Evolutionary conservation across 2,797 vertebrate species (phyloP), one percentile per base, ranked within the genome.

Genomic region (Sebastes flavidus): DNA sequence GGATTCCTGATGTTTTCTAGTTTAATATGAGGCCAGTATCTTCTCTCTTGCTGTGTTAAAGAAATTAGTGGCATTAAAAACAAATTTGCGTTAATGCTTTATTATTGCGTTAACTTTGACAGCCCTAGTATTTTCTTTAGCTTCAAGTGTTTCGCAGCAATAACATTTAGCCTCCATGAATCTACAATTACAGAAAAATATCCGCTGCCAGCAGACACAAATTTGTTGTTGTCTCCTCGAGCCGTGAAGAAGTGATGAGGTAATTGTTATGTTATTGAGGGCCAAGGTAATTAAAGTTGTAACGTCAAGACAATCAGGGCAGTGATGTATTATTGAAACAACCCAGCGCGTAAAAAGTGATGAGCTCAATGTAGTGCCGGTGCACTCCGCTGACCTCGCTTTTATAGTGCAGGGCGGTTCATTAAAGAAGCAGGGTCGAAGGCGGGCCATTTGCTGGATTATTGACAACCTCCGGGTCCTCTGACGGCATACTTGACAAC

Each of bases 391-490:
- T 83, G 86, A 89, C 74, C 76, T 84, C 42, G 71, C 54, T 66
- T 92, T 89, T 79, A 88, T 65, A 84, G 81, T 66, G 61, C 30
- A 27, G 34, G 46, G 34, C 66, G 73, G 86, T 87, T 92, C 77
- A 86, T 95, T 92, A 92, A 72, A 55, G 67, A 69, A 72, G 84
- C 58, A 54, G 62, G 73, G 73, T 70, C 4, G 8, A 67, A 74
- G 36, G 66, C 65, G 58, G 20, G 56, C 76, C 72, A 86, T 88
- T 86, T 77, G 72, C 71, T 79, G 72, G 36, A 69, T 83, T 91
- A 91, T 88, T 83, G 84, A 88, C 80, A 78, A 24, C 68, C 56
- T 60, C 62, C 20, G 13, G 49, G 30, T 66, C 58, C 62, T 81
- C 73, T 76, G 81, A 80, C 11, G 2, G 68, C 61, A 71, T 25